phyloP scores from a whole-genome alignment of 92 coral and sea anemone species.

The Zoanthus solanderi region DNA sequence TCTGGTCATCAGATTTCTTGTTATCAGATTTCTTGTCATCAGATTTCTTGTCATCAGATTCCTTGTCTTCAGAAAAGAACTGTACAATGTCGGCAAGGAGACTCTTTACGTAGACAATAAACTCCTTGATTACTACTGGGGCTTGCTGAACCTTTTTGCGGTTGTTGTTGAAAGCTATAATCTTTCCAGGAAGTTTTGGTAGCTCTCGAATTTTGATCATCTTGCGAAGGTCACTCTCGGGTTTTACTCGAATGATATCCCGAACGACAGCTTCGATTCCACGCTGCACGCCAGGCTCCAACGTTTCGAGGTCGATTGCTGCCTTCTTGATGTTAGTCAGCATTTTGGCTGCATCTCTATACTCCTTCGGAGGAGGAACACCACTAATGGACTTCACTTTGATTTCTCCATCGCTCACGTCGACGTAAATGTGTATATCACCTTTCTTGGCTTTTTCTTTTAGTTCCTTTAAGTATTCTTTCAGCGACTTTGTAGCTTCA shows the following conservation, averaged over 20 bases:
- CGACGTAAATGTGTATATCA: constrained; percentile 76
- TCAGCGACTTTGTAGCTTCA: constrained; percentile 73
- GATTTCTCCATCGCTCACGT: constrained; percentile 65
- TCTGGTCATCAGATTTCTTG: too few relatives aligned
- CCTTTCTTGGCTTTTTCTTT: constrained; percentile 83
- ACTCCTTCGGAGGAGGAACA: constrained; percentile 80
- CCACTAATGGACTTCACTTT: constrained; percentile 73
- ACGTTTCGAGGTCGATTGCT: constrained; percentile 58
- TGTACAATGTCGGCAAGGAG: constrained; percentile 70
- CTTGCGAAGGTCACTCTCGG: constrained; percentile 72
- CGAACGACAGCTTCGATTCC: constrained; percentile 65
- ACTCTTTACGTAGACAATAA: constrained; percentile 59
- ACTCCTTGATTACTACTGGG: constrained; percentile 77
- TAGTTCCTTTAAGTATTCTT: constrained; percentile 77
- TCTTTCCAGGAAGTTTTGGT: constrained; percentile 74
- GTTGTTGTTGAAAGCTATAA: constrained; percentile 79
- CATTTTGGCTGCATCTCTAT: constrained; percentile 82
- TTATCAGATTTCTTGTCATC: background rate
- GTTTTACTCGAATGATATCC: constrained; percentile 73
- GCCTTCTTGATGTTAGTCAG: constrained; percentile 68
- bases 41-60: background rate
- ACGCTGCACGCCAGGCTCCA: constrained; percentile 79
- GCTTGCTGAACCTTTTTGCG: constrained; percentile 82
- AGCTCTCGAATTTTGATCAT: constrained; percentile 67
- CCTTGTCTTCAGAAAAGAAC: constrained; percentile 58